These are phyloP conservation scores for Crenichthys baileyi DNA, from an alignment of 2,797 vertebrate genomes.

Conservation along the genomic window DNA sequence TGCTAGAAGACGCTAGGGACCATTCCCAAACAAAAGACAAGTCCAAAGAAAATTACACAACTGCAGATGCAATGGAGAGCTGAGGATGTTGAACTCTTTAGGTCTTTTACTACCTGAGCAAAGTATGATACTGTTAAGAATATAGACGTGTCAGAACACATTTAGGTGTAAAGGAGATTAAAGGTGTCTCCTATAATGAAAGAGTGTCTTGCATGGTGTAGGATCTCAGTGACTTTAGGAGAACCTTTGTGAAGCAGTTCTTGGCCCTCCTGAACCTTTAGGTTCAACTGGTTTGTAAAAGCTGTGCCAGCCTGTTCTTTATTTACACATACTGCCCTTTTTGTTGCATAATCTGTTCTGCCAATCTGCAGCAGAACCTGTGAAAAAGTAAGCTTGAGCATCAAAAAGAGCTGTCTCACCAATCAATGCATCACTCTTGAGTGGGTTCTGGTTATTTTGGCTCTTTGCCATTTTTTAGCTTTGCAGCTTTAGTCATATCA, in stretches of 20 bases:
- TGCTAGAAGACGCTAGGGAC: constrained; percentile 72
- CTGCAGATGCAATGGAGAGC: constrained; percentile 87
- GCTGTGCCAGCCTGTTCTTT: background rate
- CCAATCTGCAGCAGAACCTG: background rate
- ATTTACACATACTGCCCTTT: background rate
- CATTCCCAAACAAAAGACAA: constrained; percentile 17
- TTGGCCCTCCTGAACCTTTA: background rate
- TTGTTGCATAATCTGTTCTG: background rate
- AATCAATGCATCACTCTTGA: too few relatives aligned
- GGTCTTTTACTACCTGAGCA: constrained; percentile 1
- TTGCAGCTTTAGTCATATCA: too few relatives aligned
- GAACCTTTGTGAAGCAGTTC: background rate
- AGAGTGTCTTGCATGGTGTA: constrained; percentile 1
- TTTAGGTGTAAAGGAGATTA: constrained; percentile 4
- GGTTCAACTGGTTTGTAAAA: constrained; percentile 6
- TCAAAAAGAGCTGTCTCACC: too few relatives aligned
- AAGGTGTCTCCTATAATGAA: background rate
- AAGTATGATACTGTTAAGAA: constrained; percentile 6
- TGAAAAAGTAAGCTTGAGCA: background rate
- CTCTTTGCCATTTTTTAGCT: too few relatives aligned
- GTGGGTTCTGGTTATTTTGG: too few relatives aligned
- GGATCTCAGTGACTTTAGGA: background rate
- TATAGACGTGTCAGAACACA: background rate
- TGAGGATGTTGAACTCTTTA: constrained; percentile 65
- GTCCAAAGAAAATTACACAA: constrained; percentile 41